Conservation (phyloP, 2,113 vertebrate genomes). For the Brachyistius frenatus region DNA sequence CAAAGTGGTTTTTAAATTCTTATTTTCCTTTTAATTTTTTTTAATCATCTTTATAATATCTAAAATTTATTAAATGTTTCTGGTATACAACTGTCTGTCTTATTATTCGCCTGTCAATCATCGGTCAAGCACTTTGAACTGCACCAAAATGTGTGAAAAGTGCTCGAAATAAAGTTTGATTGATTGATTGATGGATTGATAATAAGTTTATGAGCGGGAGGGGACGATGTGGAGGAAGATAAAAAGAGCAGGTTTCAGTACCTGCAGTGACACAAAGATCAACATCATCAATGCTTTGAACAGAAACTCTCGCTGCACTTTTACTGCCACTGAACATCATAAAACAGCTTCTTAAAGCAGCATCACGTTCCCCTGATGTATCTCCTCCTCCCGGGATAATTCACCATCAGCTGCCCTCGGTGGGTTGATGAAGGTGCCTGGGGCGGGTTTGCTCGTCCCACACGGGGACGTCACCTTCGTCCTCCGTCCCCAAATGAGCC, state of each 20-base stretch:
- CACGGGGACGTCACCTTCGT: constrained; percentile 1
- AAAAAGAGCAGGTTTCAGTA: constrained; percentile 6
- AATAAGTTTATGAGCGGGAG: constrained; percentile 15
- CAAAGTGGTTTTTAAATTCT: no score
- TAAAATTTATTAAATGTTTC: no score
- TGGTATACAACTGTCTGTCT: no score
- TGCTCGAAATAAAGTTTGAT: no score
- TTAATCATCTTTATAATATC: no score
- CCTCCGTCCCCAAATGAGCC: constrained; percentile 9
- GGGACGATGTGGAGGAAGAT: constrained; percentile 4
- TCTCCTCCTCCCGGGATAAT: constrained; percentile 21
- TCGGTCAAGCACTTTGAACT: no score
- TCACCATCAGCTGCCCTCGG: constrained; percentile 28
- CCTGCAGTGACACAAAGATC: not conserved
- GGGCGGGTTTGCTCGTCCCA: constrained; percentile 5
- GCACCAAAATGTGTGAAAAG: no score
- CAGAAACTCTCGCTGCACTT: constrained; percentile 4
- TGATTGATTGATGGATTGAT: not conserved
- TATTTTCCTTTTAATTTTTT: no score
- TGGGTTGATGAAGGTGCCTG: constrained; percentile 26
- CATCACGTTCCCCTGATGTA: constrained; percentile 27
- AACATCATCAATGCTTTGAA: constrained; percentile 3
- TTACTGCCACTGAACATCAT: constrained; percentile 31
- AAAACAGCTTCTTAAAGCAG: constrained; percentile 29
- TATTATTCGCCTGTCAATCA: no score